These are phyloP conservation scores for Acrocephalus arundinaceus DNA, from an alignment of 2,113 vertebrate species.

Conservation along the genomic window DNA sequence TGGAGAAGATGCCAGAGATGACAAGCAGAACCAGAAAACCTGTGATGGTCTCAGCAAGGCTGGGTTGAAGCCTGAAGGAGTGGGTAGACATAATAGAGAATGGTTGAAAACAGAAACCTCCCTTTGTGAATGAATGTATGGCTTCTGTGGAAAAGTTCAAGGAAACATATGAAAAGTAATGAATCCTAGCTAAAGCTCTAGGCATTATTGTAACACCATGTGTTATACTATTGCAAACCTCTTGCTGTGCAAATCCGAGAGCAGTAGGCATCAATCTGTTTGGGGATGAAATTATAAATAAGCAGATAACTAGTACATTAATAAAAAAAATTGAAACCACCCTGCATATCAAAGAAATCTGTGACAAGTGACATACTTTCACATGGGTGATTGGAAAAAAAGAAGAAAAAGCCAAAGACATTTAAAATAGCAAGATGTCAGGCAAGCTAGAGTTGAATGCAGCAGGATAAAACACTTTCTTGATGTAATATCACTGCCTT, in stretches of 20 bases:
- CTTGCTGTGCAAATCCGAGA: not conserved
- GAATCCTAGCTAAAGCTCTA: not conserved
- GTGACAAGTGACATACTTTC: not conserved
- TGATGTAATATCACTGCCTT: not conserved
- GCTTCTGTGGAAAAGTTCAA: not conserved
- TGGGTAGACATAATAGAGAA: not conserved
- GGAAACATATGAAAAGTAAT: not conserved
- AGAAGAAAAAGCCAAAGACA: not conserved
- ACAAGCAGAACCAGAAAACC: not conserved
- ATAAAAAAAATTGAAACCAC: constrained; percentile 34
- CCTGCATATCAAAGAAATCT: not conserved
- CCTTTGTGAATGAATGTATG: not conserved
- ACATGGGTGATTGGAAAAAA: not conserved
- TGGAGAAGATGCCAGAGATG: not conserved
- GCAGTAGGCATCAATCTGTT: not conserved
- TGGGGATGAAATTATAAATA: not conserved
- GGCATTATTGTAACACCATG: not conserved
- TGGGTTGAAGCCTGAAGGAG: not conserved
- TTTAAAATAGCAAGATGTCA: not conserved
- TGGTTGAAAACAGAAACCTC: not conserved
- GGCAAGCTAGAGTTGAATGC: not conserved
- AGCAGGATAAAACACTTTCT: not conserved
- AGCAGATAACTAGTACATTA: not conserved
- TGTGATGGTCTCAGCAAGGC: not conserved
- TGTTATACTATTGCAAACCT: not conserved